Percentiles rank a stretch among this genome's conserved stretches.
Conservation (phyloP, 2,113 vertebrate genomes). For the Neopipo cinnamomea region DNA sequence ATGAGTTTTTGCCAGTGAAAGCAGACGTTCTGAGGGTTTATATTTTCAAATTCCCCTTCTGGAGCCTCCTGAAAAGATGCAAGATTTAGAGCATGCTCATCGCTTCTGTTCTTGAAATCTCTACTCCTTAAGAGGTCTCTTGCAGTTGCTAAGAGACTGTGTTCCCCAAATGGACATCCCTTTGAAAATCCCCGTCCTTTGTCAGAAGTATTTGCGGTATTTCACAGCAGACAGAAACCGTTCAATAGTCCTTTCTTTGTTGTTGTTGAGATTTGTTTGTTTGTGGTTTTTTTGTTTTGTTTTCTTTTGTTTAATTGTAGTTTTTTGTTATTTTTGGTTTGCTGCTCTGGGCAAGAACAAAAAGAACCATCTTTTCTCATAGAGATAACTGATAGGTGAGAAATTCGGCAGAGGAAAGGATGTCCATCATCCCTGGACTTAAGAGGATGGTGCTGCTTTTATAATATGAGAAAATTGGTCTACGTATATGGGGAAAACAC, state of each 20-base stretch:
- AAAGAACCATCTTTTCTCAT: neutral
- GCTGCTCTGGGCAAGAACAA: neutral
- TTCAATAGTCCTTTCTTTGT: neutral
- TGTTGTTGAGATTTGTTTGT: neutral
- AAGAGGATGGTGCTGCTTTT: neutral
- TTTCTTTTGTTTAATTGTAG: neutral
- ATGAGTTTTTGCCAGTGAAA: neutral
- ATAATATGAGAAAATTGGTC: neutral
- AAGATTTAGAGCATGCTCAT: neutral
- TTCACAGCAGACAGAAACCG: neutral
- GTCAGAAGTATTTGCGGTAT: neutral
- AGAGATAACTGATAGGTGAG: neutral
- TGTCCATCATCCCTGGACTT: neutral
- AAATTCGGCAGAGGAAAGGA: neutral
- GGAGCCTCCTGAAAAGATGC: neutral
- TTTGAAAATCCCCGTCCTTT: conserved; percentile 16
- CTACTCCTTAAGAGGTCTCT: neutral
- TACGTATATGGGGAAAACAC: neutral
- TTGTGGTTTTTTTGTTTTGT: neutral
- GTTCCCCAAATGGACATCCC: neutral
- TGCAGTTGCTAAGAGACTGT: conserved; percentile 36
- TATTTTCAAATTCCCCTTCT: neutral
- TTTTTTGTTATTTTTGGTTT: neutral
- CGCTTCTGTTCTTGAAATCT: neutral
- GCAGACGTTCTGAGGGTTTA: neutral